Evolutionary conservation across 2,888 invertebrate genomes (phyloP).

Genomic region (Barypeithes pellucidus): DNA sequence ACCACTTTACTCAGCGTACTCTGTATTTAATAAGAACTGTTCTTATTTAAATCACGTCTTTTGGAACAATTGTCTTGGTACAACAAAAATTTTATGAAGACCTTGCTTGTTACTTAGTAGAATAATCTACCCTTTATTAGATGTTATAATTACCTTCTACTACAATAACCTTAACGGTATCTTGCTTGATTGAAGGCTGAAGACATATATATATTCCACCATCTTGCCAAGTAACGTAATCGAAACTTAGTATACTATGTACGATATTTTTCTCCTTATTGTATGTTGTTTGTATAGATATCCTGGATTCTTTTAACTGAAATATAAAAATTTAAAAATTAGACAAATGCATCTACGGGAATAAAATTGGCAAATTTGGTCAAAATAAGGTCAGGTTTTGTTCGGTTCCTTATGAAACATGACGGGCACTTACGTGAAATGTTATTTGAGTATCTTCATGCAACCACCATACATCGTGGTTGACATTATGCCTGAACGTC

Average conservation of each 20-base stretch:
- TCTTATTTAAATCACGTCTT: too few species aligned
- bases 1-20: too few species aligned
- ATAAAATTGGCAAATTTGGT: too few species aligned
- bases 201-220: slow-evolving; percentile 79
- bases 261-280: slow-evolving; percentile 72
- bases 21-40: too few species aligned
- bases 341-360: too few species aligned
- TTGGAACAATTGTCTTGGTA: too few species aligned
- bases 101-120: too few species aligned
- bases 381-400: too few species aligned
- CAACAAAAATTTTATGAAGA: too few species aligned
- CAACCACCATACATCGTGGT: slow-evolving; percentile 72
- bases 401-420: too few species aligned
- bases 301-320: slow-evolving; percentile 50
- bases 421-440: slow-evolving; percentile 73
- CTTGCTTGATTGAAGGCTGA: slow-evolving; percentile 75
- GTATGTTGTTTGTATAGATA: slow-evolving; percentile 76
- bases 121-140: too few species aligned
- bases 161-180: slow-evolving; percentile 76
- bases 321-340: slow-evolving; percentile 5
- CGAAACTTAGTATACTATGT: slow-evolving; percentile 76
- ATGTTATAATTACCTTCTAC: slow-evolving; percentile 76
- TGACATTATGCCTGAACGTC: slow-evolving; percentile 55
- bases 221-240: slow-evolving; percentile 74
- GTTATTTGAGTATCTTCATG: slow-evolving; percentile 74